phyloP scores from a whole-genome alignment of 37 sponge, comb jelly and placozoan species.

The Petrosia ficiformis region DNA sequence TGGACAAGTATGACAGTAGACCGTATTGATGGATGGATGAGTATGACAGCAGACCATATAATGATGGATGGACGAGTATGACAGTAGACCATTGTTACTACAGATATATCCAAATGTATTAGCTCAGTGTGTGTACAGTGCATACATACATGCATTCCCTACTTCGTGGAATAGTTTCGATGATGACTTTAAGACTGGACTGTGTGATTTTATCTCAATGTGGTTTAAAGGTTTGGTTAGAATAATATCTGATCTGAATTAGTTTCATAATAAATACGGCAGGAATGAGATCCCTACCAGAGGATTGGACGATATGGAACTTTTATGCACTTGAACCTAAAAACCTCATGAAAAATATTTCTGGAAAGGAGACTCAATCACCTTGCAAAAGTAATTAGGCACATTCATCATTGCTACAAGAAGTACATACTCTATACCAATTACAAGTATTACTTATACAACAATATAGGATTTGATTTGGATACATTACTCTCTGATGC shows the following conservation, averaged over 20 bases:
- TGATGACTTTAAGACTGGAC: conserved; percentile 65
- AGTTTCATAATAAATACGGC: background rate
- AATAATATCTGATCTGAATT: background rate
- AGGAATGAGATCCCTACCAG: conserved; percentile 53
- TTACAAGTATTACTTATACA: no score
- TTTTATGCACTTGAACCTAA: conserved; percentile 55
- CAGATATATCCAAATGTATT: conserved; percentile 69
- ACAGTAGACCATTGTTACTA: background rate
- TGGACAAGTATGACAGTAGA: no score
- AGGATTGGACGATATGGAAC: conserved; percentile 65
- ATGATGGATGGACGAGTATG: no score
- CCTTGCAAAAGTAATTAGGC: no score
- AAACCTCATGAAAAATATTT: conserved; percentile 52
- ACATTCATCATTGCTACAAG: no score
- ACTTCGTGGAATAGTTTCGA: conserved; percentile 87
- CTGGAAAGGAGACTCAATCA: no score
- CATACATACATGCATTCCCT: conserved; percentile 76
- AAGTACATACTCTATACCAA: no score
- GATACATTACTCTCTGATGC: no score
- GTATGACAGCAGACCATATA: no score
- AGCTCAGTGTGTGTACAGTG: conserved; percentile 75
- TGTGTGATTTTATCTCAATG: conserved; percentile 57
- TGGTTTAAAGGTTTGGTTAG: conserved; percentile 65
- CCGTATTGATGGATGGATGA: no score
- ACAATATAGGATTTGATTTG: no score